phyloP scores from a whole-genome alignment of 2,888 invertebrate species.

The Podabrus alpinus region DNA sequence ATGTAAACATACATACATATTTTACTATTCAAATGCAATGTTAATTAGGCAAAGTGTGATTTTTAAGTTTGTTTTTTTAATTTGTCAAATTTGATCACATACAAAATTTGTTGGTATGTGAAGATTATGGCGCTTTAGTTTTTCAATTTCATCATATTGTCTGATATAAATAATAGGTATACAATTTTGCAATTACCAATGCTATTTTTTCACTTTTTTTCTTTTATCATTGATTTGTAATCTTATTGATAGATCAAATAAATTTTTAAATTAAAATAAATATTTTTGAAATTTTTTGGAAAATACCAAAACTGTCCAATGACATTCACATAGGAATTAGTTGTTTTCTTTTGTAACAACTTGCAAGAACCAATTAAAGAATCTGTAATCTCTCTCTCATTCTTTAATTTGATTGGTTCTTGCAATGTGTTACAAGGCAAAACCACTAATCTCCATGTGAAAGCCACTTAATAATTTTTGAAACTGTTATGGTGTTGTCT shows the following conservation, averaged over 20 bases:
- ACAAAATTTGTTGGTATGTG: background rate
- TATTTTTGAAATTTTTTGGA: no score
- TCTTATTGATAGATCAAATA: slow-evolving; percentile 6
- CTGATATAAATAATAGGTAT: background rate
- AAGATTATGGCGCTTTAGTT: background rate
- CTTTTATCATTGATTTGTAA: background rate
- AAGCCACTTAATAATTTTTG: no score
- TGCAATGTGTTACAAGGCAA: no score
- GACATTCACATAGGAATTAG: no score
- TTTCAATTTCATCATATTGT: background rate
- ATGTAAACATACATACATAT: background rate
- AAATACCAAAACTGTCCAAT: no score
- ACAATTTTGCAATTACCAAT: background rate
- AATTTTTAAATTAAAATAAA: slow-evolving; percentile 7
- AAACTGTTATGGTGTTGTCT: no score
- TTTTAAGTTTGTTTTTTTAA: background rate
- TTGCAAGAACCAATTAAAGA: no score
- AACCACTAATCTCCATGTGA: no score
- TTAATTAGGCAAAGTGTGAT: background rate
- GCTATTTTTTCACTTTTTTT: background rate
- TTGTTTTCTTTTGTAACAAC: no score
- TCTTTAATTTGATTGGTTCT: no score
- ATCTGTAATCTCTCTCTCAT: no score
- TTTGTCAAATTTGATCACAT: background rate
- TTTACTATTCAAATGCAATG: background rate